phyloP scores from a whole-genome alignment of 2,888 invertebrate species.

The Sarcophaga rosellei region DNA sequence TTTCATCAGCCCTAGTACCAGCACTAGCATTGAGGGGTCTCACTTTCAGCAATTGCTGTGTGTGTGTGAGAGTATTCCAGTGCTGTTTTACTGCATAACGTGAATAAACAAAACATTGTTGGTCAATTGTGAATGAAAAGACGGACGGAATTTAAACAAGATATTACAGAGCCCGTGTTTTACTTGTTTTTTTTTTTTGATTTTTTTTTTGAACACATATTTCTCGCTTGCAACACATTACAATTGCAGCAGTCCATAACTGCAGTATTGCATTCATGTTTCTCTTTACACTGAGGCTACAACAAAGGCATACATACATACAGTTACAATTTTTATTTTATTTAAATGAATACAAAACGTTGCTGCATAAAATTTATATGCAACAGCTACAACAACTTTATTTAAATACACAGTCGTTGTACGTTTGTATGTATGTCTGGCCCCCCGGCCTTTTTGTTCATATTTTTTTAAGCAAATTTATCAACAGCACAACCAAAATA shows the following conservation, averaged over 20 bases:
- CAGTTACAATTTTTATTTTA: slow-evolving; percentile 3
- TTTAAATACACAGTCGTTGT: slow-evolving; percentile 1
- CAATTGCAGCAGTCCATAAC: slow-evolving; percentile 36
- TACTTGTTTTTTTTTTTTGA: neutral
- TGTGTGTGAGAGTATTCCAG: neutral
- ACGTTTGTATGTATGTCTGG: neutral
- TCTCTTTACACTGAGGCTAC: slow-evolving; percentile 14
- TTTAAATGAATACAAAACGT: slow-evolving; percentile 1
- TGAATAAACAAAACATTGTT: slow-evolving; percentile 27
- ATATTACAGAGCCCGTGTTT: slow-evolving; percentile 38
- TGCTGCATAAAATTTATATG: slow-evolving; percentile 7
- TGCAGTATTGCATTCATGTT: slow-evolving; percentile 54
- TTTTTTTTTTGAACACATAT: slow-evolving; percentile 21
- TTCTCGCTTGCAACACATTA: slow-evolving; percentile 24
- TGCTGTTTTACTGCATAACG: slow-evolving; percentile 40
- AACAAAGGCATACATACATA: neutral
- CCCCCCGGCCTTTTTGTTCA: neutral
- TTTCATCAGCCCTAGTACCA: neutral
- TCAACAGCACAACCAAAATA: neutral
- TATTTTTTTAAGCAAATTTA: slow-evolving; percentile 38
- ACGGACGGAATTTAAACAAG: slow-evolving; percentile 42
- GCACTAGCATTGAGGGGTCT: neutral
- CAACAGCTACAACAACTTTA: slow-evolving; percentile 26
- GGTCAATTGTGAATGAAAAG: neutral
- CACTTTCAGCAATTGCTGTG: no score